Percentiles rank a stretch among this genome's conserved stretches.
These are phyloP conservation scores for Dicranocentrus wangi DNA, from an alignment of 2,888 invertebrate genomes.

Conservation along the genomic window DNA sequence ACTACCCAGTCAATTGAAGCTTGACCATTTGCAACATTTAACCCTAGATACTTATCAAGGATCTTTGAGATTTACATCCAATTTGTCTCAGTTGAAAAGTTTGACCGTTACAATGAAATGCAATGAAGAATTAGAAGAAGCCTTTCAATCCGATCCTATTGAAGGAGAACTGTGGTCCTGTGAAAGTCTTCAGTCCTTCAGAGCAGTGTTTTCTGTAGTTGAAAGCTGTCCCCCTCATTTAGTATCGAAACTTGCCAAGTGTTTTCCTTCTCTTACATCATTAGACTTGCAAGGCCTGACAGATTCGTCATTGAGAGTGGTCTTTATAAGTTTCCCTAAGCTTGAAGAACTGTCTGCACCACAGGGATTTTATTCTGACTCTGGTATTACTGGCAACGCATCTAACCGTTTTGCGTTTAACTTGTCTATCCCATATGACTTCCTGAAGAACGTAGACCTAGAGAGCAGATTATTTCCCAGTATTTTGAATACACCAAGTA, in stretches of 20 bases:
- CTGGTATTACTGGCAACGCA: constrained; percentile 61
- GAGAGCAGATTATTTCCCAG: constrained; percentile 52
- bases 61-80: constrained; percentile 62
- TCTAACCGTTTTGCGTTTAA: constrained; percentile 56
- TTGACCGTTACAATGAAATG: constrained; percentile 65
- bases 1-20: constrained; percentile 57
- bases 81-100: constrained; percentile 56
- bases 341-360: constrained; percentile 62
- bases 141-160: constrained; percentile 60
- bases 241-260: constrained; percentile 60
- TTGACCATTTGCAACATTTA: constrained; percentile 63
- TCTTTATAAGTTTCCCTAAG: constrained; percentile 59
- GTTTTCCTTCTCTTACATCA: constrained; percentile 54
- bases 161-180: constrained; percentile 60
- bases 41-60: constrained; percentile 68
- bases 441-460: constrained; percentile 41
- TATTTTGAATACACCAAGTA: constrained; percentile 55
- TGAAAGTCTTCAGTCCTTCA: constrained; percentile 60
- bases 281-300: constrained; percentile 59
- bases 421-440: constrained; percentile 52
- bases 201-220: constrained; percentile 55
- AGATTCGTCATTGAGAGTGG: constrained; percentile 53
- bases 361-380: constrained; percentile 61
- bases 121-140: constrained; percentile 65
- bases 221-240: constrained; percentile 59